Base-by-base conservation (phyloP, 2,113 vertebrate species). In the Patagioenas fasciata region DNA sequence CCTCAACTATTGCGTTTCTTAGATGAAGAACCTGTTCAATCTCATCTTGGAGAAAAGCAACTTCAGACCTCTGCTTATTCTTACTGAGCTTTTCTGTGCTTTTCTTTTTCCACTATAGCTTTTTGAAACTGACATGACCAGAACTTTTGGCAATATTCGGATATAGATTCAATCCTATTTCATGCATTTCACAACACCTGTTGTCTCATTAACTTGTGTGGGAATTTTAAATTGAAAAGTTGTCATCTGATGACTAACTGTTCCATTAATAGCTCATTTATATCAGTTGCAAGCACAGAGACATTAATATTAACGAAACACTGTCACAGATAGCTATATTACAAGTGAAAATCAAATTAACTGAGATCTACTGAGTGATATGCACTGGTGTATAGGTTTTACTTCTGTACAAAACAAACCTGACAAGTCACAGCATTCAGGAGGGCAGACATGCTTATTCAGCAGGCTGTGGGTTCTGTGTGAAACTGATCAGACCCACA, bases 141-240 rank as follows among this genome's bases (percentile, higher is more conserved):
- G 57, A 82, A 65, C 7, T 56, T 78, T 72, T 50, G 42, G 21
- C 61, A 86, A 66, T 92, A 89, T 73, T 92, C 89, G 62, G 29
- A 32, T 56, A 57, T 8, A 50, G 50, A 80, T 91, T 93, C 53
- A 88, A 57, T 89, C 34, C 18, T 44, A 13, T 69, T 91, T 75
- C 57, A 57, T 82, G 11, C 53, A 65, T 80, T 95, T 93, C 66
- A 73, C 40, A 94, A 38, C 32, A 85, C 15, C 53, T 79, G 36
- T 85, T 87, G 38, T 85, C 78, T 93, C 66, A 54, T 85, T 88
- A 82, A 57, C 15, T 94, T 85, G 24, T 61, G 58, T 82, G 74
- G 89, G 70, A 60, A 89, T 44, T 92, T 85, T 69, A 69, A 87
- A 93, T 88, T 65, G 57, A 82, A 70, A 93, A 91, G 51, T 53